A percentile compares a stretch with the other conserved stretches of the same genome.
These are phyloP conservation scores for Sebastes flavidus DNA, from an alignment of 2,797 vertebrate genomes.

Conservation along the genomic window DNA sequence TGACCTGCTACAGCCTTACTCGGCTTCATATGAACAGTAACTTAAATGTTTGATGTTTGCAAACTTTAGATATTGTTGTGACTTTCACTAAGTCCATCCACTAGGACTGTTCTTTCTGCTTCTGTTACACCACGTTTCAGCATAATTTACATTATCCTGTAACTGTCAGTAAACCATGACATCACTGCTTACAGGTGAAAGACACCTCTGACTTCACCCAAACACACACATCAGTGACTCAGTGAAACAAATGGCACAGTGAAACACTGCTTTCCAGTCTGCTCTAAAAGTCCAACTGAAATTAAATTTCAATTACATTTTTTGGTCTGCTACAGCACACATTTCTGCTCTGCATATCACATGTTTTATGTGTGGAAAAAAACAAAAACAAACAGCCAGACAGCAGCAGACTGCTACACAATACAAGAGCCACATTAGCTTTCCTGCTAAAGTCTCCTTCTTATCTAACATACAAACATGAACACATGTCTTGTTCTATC, in stretches of 20 bases:
- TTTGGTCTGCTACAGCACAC: neutral
- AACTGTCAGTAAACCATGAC: neutral
- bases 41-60: neutral
- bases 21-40: fast-evolving
- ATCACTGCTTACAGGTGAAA: neutral
- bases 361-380: no score
- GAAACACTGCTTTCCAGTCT: neutral
- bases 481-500: neutral
- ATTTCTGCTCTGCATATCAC: neutral
- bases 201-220: neutral
- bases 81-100: neutral
- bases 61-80: no score
- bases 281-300: neutral
- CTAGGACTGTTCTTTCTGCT: neutral
- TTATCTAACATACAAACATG: neutral
- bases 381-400: neutral
- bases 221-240: neutral
- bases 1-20: no score
- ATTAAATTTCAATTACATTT: neutral
- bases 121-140: neutral
- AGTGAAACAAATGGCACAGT: neutral
- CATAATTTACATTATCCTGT: neutral
- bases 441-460: neutral
- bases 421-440: neutral
- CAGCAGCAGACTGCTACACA: neutral